Percentiles rank a stretch among this genome's conserved stretches.
phyloP scores from a whole-genome alignment of 1,140 invertebrate species.

The Lepidurus arcticus region DNA sequence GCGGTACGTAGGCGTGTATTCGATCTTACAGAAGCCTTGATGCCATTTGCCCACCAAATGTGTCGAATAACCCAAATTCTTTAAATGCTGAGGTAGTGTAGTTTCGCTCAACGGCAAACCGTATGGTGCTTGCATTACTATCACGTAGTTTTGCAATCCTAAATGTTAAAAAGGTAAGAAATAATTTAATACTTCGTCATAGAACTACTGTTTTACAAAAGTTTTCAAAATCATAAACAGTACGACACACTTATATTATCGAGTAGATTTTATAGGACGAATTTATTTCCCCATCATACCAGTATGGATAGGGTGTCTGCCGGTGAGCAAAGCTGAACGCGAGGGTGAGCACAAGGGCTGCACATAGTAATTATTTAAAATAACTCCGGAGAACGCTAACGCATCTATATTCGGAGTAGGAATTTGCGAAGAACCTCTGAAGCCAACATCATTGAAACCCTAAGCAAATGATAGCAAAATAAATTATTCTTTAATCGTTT shows the following conservation, averaged over 20 bases:
- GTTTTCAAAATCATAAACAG: not conserved
- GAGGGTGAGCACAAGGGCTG: slow-evolving; percentile 70
- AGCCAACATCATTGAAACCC: slow-evolving; percentile 86
- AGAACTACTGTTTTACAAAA: not conserved
- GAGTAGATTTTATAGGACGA: not conserved
- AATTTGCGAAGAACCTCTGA: slow-evolving; percentile 77
- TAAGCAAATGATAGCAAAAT: slow-evolving; percentile 44
- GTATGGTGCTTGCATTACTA: slow-evolving; percentile 38
- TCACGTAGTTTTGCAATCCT: slow-evolving; percentile 41
- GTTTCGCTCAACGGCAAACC: slow-evolving; percentile 42
- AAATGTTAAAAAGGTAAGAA: not conserved
- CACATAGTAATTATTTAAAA: slow-evolving; percentile 77
- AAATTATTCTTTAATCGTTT: not conserved
- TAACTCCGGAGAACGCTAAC: slow-evolving; percentile 66
- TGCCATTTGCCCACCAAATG: slow-evolving; percentile 68
- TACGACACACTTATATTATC: not conserved
- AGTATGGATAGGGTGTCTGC: slow-evolving; percentile 77
- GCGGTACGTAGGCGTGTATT: slow-evolving; percentile 55
- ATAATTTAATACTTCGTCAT: not conserved
- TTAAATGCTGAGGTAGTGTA: slow-evolving; percentile 44
- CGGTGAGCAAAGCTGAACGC: slow-evolving; percentile 55
- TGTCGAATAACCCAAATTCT: slow-evolving; percentile 52
- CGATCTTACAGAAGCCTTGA: slow-evolving; percentile 54
- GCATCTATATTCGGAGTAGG: slow-evolving; percentile 79
- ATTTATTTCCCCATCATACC: slow-evolving; percentile 39